Base-by-base conservation (phyloP, 2,113 vertebrate genomes). In the Cyrtonyx montezumae region DNA sequence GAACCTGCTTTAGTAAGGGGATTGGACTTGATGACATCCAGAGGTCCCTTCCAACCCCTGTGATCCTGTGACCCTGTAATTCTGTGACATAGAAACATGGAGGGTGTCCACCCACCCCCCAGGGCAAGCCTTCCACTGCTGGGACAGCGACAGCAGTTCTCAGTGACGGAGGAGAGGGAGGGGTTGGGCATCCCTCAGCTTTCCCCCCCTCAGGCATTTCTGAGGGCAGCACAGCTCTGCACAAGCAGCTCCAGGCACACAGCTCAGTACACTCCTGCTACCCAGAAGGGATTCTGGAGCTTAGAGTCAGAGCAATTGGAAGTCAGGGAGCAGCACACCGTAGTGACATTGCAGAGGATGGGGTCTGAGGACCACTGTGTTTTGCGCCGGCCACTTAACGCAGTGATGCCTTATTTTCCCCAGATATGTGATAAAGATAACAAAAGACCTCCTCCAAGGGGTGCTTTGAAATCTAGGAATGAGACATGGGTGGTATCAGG, bases 211-310 rank as follows among this genome's bases (percentile, higher is more conserved):
- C 61, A 42, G 37, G 28, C 23, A 34, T 7, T 16, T 28, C 71
- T 0, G 0, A 46, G 67, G 48, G 61, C 67, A 68, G 42, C 34
- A 34, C 21, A 42, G 55, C 55, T 26, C 81, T 34, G 34, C 4
- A 26, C 1, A 1, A 49, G 70, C 34, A 48, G 77, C 37, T 71
- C 45, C 81, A 74, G 46, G 11, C 7, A 2, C 4, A 7, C 0
- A 2, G 36, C n/a, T 55, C 68, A 43, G 14, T 48, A 8, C 66
- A 53, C 28, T 68, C 1, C 0, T 1, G 0, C n/a, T 18, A 79
- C 34, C 25, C 32, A 36, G 45, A 76, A 53, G 30, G 15, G 46
- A 32, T 32, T 37, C 36, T 51, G n/a, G 62, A 74, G 30, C 10
- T 62, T 61, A 37, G n/a, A 75, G 75, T 70, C 28, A 70, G 18